Percentiles rank a stretch among this genome's conserved stretches.
Conservation (phyloP, 2,797 vertebrate genomes). For the Phoebastria nigripes region DNA sequence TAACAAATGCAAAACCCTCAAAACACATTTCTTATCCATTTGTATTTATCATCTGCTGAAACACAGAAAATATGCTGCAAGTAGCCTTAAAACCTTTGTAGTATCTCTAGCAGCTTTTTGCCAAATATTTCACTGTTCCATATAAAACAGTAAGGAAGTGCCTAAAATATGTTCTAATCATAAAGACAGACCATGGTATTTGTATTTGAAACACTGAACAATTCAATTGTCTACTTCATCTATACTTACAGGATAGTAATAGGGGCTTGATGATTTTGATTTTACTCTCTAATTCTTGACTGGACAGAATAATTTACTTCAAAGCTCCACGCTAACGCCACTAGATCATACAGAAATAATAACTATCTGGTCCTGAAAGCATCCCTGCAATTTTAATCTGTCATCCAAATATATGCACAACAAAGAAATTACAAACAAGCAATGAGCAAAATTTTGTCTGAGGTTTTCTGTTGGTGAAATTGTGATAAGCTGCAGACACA, state of each 20-base stretch:
- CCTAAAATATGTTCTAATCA: not conserved
- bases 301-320: not conserved
- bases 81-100: not conserved
- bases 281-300: not conserved
- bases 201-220: not conserved
- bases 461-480: not conserved
- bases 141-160: not conserved
- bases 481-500: not conserved
- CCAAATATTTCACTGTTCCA: not conserved
- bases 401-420: not conserved
- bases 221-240: not conserved
- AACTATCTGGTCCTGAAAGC: not conserved
- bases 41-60: not conserved
- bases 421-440: not conserved
- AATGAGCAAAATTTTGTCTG: not conserved
- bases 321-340: not conserved
- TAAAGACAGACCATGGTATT: not conserved
- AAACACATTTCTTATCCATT: not conserved
- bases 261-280: not conserved
- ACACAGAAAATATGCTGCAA: not conserved
- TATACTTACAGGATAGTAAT: not conserved
- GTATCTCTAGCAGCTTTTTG: not conserved
- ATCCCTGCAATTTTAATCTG: not conserved
- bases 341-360: not conserved
- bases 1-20: not conserved